Base-by-base conservation (phyloP, 2,888 invertebrate genomes). In the Hirtodrosophila histrioides region DNA sequence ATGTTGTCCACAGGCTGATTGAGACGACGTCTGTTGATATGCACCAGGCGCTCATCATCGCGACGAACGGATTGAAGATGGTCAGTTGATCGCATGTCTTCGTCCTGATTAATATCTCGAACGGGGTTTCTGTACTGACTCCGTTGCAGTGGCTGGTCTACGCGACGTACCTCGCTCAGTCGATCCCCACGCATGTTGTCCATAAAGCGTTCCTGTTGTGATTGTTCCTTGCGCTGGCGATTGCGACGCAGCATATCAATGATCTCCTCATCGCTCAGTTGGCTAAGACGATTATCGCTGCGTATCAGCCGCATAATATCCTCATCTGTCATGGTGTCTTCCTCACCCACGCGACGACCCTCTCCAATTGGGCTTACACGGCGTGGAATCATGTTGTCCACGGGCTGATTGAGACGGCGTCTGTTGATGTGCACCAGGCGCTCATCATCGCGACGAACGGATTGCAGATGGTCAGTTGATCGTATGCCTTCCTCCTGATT, bases 351-450 rank as follows among this genome's bases (percentile, higher is more conserved):
- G 0, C 67, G 63, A n/a, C 74, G 72, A 3, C 72, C 79, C 35
- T 85, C 84, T 3, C 61, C 75, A 35, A 85, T 85, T 8, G 55
- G 49, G 4, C 10, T 36, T 0, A 68, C 24, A 5, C 74, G 68
- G 3, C 76, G 78, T 1, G 70, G 56, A 4, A 4, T n/a, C 1
- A 50, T 35, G n/a, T 37, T 57, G 0, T 71, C 63, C n/a, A 24
- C 1, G 31, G 48, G 40, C n/a, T 82, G 69, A n/a, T 69, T 61
- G 0, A 80, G 61, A 7, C 77, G 86, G 9, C 80, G 77, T 10
- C 79, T 73, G 9, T 76, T 87, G 9, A 82, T 57, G 48, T 78
- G 69, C 17, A 87, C 54, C 8, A 88, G 49, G 3, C 80, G 85
- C 39, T 83, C 86, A 39, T 81, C 70, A 31, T 86, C 65, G 6